Conservation (phyloP, 2,888 invertebrate genomes). For the Allygus modestus region DNA sequence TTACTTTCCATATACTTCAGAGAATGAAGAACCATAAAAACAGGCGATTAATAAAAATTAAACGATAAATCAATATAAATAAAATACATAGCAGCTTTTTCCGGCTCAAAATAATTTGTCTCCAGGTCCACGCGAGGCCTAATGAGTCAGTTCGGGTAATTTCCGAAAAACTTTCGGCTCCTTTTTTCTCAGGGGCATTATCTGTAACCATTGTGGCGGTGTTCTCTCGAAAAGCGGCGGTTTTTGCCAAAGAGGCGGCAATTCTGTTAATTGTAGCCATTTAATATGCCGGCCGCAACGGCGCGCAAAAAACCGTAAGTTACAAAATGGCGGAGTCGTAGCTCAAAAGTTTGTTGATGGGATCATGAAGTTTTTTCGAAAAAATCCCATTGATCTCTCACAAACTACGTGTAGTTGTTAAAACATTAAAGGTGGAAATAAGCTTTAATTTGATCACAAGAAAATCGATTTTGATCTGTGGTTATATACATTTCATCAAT, state of each 20-base stretch:
- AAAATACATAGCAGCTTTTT: not conserved
- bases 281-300: constrained; percentile 28
- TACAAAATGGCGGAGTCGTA: constrained; percentile 28
- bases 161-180: constrained; percentile 14
- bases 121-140: not conserved
- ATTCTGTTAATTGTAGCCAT: constrained; percentile 19
- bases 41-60: not conserved
- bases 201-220: constrained; percentile 31
- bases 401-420: no score
- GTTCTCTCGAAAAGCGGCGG: constrained; percentile 27
- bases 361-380: not conserved
- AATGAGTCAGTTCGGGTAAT: constrained; percentile 42
- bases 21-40: no score
- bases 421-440: no score
- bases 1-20: no score
- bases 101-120: constrained; percentile 7
- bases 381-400: no score
- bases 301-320: constrained; percentile 24
- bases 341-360: not conserved
- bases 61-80: not conserved
- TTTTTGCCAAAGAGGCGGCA: constrained; percentile 23
- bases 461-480: no score
- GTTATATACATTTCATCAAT: no score
- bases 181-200: constrained; percentile 17
- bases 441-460: no score